A percentile compares a stretch with the other conserved stretches of the same genome.
Evolutionary conservation across 2,113 vertebrate species (phyloP).

Genomic region (Halcyon malimbica): DNA sequence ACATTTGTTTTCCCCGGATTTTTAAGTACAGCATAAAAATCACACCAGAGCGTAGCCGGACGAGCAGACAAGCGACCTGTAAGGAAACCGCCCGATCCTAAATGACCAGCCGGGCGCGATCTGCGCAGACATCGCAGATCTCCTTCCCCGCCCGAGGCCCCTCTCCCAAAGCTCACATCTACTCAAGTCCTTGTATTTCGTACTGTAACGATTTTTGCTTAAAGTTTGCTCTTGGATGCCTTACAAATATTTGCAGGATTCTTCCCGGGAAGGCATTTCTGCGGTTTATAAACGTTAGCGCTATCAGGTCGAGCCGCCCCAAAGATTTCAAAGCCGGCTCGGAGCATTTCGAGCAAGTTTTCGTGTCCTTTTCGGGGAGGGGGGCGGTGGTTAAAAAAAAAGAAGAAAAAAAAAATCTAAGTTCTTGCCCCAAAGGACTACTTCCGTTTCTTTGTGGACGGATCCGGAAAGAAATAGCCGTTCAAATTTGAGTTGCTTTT

Average conservation of each 20-base stretch:
- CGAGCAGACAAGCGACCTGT: not conserved
- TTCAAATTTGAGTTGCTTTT: not conserved
- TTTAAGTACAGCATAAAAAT: constrained; percentile 43
- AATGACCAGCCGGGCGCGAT: not conserved
- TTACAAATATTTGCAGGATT: not conserved
- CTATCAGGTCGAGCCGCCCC: not conserved
- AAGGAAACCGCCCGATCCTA: not conserved
- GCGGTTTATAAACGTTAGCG: not conserved
- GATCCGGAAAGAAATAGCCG: not conserved
- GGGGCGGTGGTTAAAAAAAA: not conserved
- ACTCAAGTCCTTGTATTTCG: not conserved
- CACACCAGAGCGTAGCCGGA: not conserved
- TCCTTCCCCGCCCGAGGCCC: not conserved
- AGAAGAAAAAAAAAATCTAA: not conserved
- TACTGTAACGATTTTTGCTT: not conserved
- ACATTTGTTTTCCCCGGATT: constrained; percentile 38
- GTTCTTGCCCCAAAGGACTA: not conserved
- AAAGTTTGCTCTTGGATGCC: not conserved
- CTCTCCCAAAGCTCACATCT: not conserved
- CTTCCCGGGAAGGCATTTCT: not conserved
- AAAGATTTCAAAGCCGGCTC: not conserved
- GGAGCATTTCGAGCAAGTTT: not conserved
- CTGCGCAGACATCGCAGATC: not conserved
- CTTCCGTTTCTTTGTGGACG: not conserved
- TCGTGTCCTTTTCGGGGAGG: not conserved